phyloP scores from a whole-genome alignment of 2,113 vertebrate species.

The Irena cyanogastra region DNA sequence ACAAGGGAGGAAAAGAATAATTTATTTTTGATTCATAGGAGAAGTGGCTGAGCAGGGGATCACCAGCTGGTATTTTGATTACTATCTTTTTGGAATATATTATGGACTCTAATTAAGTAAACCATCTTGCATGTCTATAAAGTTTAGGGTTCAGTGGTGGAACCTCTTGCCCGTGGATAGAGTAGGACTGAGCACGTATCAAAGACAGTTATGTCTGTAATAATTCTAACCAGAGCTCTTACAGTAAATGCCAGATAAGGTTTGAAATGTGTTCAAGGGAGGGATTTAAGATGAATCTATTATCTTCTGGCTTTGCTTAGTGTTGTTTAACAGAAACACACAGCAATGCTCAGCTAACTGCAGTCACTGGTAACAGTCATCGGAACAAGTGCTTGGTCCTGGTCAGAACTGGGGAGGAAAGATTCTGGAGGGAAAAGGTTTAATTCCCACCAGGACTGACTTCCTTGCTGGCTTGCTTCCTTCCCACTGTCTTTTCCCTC shows the following conservation, averaged over 20 bases:
- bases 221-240: neutral
- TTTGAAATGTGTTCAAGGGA: neutral
- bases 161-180: neutral
- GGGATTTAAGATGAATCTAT: neutral
- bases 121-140: neutral
- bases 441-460: neutral
- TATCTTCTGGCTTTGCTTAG: neutral
- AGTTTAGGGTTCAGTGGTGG: neutral
- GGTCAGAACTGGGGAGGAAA: neutral
- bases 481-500: neutral
- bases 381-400: neutral
- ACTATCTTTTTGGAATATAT: neutral
- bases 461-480: neutral
- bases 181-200: neutral
- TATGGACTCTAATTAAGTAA: neutral
- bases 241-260: neutral
- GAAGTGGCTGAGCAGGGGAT: slow-evolving; percentile 8
- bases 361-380: neutral
- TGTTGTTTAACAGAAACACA: neutral
- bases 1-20: neutral
- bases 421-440: neutral
- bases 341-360: neutral
- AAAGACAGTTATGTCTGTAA: neutral
- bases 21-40: slow-evolving; percentile 20
- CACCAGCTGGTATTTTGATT: neutral